Evolutionary conservation across 92 coral and sea anemone genomes (phyloP), one percentile per base, ranked within the genome.

Genomic region (Paramuricea clavata): DNA sequence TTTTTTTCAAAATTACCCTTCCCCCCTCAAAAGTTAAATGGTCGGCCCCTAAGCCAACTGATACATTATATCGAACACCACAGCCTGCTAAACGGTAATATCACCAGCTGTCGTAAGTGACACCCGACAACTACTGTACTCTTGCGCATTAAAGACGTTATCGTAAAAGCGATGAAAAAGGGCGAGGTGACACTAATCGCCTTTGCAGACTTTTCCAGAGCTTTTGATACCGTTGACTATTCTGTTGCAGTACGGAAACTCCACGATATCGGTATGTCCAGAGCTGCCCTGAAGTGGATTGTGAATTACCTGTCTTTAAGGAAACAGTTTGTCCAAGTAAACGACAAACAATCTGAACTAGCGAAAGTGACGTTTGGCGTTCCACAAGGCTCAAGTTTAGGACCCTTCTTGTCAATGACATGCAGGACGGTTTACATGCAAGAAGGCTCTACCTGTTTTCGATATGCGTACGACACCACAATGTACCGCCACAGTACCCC

Each of bases 261-360:
- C 17, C 86, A 89, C 78, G 56, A 54, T 32, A 59, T 67, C 6
- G 90, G 85, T 49, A 85, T 89, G 28, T 89, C 92, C 17, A 83
- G 68, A 31, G 21, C 83, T 1, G 44, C 43, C 31, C 79, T 88
- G 13, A 26, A 7, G 30, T 87, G 93, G 88, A 19, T 87, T 19
- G 21, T 81, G 1, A 81, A 76, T 57, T 81, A 86, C 70, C 33
- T 89, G 12, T 25, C 78, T 3, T 39, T 32, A 56, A 78, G 93
- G 12, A 27, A 21, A 52, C 61, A n/a, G n/a, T n/a, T n/a, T n/a
- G n/a, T n/a, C n/a, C n/a, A n/a, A n/a, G n/a, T n/a, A n/a, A n/a
- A n/a, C n/a, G n/a, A n/a, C n/a, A n/a, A n/a, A n/a, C n/a, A n/a
- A n/a, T n/a, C n/a, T n/a, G n/a, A n/a, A n/a, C n/a, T n/a, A n/a